Percentiles rank a stretch among this genome's conserved stretches.
Conservation (phyloP, 1,140 invertebrate genomes). For the Hycleus cichorii region DNA sequence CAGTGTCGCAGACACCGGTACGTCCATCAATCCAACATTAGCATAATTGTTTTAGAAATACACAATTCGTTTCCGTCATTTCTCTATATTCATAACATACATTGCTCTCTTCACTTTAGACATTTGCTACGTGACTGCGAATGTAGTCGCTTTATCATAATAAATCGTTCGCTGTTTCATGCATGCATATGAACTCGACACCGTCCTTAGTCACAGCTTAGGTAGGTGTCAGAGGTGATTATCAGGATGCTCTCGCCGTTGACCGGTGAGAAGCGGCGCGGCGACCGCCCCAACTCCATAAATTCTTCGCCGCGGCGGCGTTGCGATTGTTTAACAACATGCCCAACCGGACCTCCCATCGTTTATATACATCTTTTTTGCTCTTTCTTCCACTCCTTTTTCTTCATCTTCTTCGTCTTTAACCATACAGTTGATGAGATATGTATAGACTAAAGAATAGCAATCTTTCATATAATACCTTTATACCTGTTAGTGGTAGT, state of each 20-base stretch:
- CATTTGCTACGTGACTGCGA: slow-evolving; percentile 24
- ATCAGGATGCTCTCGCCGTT: slow-evolving; percentile 13
- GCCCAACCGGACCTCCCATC: slow-evolving; percentile 27
- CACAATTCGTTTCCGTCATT: slow-evolving; percentile 19
- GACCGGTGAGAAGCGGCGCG: slow-evolving; percentile 1
- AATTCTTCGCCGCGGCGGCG: slow-evolving; percentile 8
- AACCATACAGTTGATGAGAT: background rate
- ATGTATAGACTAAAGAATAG: background rate
- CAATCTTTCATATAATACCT: slow-evolving; percentile 2
- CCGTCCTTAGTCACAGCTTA: slow-evolving; percentile 15
- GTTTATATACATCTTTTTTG: background rate
- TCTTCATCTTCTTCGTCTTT: no score
- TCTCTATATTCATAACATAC: slow-evolving; percentile 18
- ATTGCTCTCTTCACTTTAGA: slow-evolving; percentile 17
- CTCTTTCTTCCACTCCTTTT: no score
- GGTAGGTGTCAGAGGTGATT: slow-evolving; percentile 20
- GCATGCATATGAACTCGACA: slow-evolving; percentile 21
- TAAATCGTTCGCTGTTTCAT: slow-evolving; percentile 22
- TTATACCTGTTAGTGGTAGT: background rate
- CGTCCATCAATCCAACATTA: background rate
- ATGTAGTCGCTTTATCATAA: slow-evolving; percentile 26
- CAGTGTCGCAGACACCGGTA: background rate
- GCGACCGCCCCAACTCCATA: slow-evolving; percentile 6
- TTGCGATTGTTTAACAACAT: slow-evolving; percentile 28
- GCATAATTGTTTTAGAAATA: slow-evolving; percentile 2